These are phyloP conservation scores for Hermetia illucens DNA, from an alignment of 1,140 invertebrate genomes.

Conservation along the genomic window DNA sequence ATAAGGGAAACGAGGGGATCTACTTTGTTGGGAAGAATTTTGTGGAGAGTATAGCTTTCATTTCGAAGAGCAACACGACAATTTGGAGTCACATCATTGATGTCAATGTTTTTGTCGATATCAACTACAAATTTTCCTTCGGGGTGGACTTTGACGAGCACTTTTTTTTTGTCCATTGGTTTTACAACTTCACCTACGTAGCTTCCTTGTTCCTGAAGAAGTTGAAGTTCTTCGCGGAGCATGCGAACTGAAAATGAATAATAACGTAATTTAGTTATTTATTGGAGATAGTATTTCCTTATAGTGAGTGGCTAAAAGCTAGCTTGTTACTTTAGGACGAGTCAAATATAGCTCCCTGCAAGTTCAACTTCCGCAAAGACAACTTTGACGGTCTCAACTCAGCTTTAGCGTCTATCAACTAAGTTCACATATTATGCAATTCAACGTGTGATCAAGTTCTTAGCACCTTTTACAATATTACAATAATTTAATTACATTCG, in stretches of 20 bases:
- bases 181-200: constrained; percentile 99
- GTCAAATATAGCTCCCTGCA: no score
- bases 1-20: constrained; percentile 98
- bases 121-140: constrained; percentile 99
- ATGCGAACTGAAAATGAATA: constrained; percentile 62
- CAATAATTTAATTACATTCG: no score
- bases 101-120: constrained; percentile 98
- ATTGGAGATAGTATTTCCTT: no score
- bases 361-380: no score
- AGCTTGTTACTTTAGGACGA: no score
- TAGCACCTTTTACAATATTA: no score
- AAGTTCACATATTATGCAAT: no score
- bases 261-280: no score
- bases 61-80: constrained; percentile 94
- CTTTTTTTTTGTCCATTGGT: constrained; percentile 99
- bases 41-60: constrained; percentile 97
- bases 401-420: no score
- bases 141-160: constrained; percentile 98
- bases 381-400: no score
- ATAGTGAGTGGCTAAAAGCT: no score
- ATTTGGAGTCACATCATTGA: constrained; percentile 95
- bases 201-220: constrained; percentile 97
- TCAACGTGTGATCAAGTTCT: no score
- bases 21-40: constrained; percentile 99
- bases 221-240: constrained; percentile 92